phyloP scores from a whole-genome alignment of 2,797 vertebrate genomes.

The Jordanella pulchra region DNA sequence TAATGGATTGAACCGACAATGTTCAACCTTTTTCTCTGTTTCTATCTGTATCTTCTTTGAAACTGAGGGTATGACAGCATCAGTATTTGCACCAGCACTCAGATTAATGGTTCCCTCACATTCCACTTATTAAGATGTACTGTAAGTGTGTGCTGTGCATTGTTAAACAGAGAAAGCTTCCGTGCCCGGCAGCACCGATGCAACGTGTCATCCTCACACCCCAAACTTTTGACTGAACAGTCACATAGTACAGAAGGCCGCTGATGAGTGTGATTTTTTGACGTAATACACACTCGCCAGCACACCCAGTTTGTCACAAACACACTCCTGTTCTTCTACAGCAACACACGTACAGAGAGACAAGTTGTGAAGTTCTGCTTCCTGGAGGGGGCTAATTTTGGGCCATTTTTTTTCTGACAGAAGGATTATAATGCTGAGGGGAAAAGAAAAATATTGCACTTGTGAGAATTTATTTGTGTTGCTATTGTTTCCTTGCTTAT shows the following conservation, averaged over 20 bases:
- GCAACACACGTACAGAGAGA: conserved; percentile 59
- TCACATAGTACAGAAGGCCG: conserved; percentile 64
- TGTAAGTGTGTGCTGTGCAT: conserved; percentile 34
- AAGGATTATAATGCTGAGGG: conserved; percentile 25
- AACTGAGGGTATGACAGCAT: conserved; percentile 15
- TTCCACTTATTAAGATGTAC: conserved; percentile 44
- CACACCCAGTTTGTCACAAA: conserved; percentile 65
- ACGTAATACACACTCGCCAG: conserved; percentile 62
- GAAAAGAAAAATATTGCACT: conserved; percentile 23
- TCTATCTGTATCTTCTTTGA: conserved; percentile 17
- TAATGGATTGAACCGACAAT: neutral
- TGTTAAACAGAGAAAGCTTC: conserved; percentile 55
- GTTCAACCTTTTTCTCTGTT: conserved; percentile 8
- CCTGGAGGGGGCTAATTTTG: conserved; percentile 55
- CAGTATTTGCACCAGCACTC: conserved; percentile 38
- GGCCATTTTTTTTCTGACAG: conserved; percentile 24
- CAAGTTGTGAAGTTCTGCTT: conserved; percentile 68
- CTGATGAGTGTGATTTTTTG: conserved; percentile 73
- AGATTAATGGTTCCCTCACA: conserved; percentile 54
- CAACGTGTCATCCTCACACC: conserved; percentile 45
- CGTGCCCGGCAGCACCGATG: conserved; percentile 41
- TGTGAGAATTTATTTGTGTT: neutral
- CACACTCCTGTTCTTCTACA: conserved; percentile 66
- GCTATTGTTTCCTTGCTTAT: neutral
- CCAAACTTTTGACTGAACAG: conserved; percentile 57